These are phyloP conservation scores for Alviniconcha marisindica DNA, from an alignment of 1,140 invertebrate species.

Conservation along the genomic window DNA sequence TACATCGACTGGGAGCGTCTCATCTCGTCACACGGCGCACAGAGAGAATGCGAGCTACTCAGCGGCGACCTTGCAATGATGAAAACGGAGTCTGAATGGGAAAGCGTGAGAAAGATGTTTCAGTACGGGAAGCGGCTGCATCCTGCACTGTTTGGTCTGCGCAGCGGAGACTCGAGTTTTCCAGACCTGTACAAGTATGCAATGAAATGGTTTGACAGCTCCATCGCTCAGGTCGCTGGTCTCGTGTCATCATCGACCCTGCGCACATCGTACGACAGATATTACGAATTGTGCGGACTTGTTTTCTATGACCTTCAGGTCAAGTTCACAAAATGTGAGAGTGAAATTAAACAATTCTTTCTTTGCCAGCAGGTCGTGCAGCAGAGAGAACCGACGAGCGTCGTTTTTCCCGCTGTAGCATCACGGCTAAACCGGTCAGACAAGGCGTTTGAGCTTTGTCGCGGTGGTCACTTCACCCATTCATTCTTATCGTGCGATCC, in stretches of 20 bases:
- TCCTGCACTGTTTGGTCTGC: background rate
- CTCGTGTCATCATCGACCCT: background rate
- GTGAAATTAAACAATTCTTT: background rate
- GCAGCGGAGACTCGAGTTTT: background rate
- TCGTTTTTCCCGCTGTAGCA: background rate
- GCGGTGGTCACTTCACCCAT: constrained; percentile 7
- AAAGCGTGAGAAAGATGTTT: background rate
- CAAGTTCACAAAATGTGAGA: background rate
- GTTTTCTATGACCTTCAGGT: background rate
- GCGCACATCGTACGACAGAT: no score
- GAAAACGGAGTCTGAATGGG: constrained; percentile 20
- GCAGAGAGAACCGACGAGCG: background rate
- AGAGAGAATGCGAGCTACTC: background rate
- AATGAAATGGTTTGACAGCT: constrained; percentile 7
- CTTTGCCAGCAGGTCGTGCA: background rate
- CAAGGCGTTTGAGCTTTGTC: no score
- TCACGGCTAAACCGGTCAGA: background rate
- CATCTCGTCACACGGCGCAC: background rate
- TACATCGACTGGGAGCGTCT: background rate
- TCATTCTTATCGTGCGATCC: constrained; percentile 17
- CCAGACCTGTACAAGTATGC: constrained; percentile 17
- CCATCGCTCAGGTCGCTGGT: background rate
- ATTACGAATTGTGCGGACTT: background rate
- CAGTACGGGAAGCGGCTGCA: background rate
- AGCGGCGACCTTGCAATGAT: constrained; percentile 6